A percentile compares a stretch with the other conserved stretches of the same genome.
Evolutionary conservation across 2,888 invertebrate genomes (phyloP).

Genomic region (Yponomeuta evonymella): DNA sequence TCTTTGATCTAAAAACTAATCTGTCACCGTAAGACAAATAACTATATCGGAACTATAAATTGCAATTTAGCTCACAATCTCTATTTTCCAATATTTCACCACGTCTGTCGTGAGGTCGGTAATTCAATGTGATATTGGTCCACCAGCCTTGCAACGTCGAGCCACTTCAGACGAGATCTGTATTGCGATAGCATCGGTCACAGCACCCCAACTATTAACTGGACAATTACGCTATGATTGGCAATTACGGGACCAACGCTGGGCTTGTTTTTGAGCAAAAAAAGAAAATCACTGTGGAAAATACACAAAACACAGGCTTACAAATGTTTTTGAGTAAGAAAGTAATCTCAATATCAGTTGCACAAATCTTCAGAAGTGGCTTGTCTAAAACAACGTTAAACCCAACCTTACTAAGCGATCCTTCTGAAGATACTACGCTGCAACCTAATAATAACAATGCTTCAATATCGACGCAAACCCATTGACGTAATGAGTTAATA

Average conservation of each 20-base stretch:
- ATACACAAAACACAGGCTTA: not conserved
- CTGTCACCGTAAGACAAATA: not conserved
- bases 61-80: not conserved
- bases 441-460: not conserved
- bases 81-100: not conserved
- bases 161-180: constrained; percentile 29
- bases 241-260: not conserved
- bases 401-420: not conserved
- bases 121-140: not conserved
- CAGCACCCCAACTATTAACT: constrained; percentile 30
- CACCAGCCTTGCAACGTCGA: constrained; percentile 8
- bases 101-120: not conserved
- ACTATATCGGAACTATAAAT: not conserved
- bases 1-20: not conserved
- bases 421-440: not conserved
- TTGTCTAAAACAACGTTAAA: not conserved
- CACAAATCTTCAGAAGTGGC: no score
- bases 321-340: not conserved
- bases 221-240: constrained; percentile 20
- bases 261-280: not conserved
- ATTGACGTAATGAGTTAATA: constrained; percentile 30
- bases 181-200: constrained; percentile 33
- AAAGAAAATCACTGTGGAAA: not conserved
- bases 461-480: constrained; percentile 16
- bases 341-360: no score